These are phyloP conservation scores for Rousettus madagascariensis DNA, from an alignment of 2,797 vertebrate species.

Conservation along the genomic window DNA sequence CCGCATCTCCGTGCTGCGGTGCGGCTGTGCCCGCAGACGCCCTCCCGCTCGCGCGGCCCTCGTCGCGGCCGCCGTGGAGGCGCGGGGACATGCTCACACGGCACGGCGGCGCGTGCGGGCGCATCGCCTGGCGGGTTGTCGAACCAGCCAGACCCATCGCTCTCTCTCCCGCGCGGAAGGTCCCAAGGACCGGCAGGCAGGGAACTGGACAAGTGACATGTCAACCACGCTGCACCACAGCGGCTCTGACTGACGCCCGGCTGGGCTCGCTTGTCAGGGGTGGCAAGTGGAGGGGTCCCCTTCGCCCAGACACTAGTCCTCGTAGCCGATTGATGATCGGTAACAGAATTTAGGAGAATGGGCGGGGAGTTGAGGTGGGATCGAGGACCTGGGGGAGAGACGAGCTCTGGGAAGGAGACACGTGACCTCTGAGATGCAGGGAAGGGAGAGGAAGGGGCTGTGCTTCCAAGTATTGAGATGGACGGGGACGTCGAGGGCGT, in stretches of 20 bases:
- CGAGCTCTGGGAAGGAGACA: background rate
- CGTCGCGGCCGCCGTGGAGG: accelerated
- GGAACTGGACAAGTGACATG: too few relatives aligned
- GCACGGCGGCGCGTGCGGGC: accelerated
- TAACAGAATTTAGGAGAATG: background rate
- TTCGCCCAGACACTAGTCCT: background rate
- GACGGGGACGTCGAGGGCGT: background rate
- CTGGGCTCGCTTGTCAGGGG: too few relatives aligned
- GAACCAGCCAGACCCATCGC: background rate
- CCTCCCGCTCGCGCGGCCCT: background rate
- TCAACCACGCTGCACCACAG: accelerated
- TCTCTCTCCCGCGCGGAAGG: background rate
- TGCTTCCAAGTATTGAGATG: too few relatives aligned
- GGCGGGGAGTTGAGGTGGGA: background rate
- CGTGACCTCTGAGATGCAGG: background rate
- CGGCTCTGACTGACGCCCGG: background rate
- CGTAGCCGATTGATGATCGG: accelerated
- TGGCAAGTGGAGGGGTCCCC: background rate
- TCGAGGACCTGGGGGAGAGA: background rate
- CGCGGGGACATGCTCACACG: accelerated
- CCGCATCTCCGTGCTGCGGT: accelerated
- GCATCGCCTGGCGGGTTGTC: accelerated
- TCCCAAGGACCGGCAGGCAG: background rate
- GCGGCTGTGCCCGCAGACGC: too few relatives aligned
- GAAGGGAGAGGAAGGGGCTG: background rate